Evolutionary conservation across 2,113 vertebrate genomes (phyloP).

Genomic region (Crotalus horridus): DNA sequence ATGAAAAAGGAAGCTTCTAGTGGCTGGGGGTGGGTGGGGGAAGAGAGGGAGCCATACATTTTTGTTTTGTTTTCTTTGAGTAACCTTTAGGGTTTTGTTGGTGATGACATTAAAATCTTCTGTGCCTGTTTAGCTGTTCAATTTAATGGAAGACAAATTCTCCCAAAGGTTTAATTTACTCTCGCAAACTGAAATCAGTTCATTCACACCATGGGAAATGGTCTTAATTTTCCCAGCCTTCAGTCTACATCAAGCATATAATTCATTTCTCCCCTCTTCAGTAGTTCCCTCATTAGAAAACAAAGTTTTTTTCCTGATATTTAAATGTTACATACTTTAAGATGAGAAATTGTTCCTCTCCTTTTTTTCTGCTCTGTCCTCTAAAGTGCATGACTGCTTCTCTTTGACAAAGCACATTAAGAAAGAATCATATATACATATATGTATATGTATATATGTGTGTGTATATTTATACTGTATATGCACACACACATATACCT

Average conservation of each 20-base stretch:
- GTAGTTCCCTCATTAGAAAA: constrained; percentile 69
- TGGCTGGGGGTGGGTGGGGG: background rate
- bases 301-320: constrained; percentile 65
- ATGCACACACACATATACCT: background rate
- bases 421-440: constrained; percentile 37
- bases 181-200: constrained; percentile 72
- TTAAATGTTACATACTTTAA: constrained; percentile 70
- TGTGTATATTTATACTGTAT: constrained; percentile 29
- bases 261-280: constrained; percentile 71
- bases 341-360: constrained; percentile 43
- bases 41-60: constrained; percentile 9
- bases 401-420: constrained; percentile 52
- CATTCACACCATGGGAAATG: constrained; percentile 72
- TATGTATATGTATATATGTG: constrained; percentile 27
- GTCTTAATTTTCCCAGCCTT: constrained; percentile 74
- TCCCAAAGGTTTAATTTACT: constrained; percentile 77
- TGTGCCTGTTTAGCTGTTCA: constrained; percentile 75
- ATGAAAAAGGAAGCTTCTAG: constrained; percentile 42
- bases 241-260: constrained; percentile 73
- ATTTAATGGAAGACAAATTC: constrained; percentile 77
- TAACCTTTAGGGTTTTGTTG: constrained; percentile 70
- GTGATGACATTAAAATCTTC: constrained; percentile 71
- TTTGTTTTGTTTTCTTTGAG: constrained; percentile 43
- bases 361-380: background rate
- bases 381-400: constrained; percentile 55